Evolutionary conservation across 2,888 invertebrate genomes (phyloP), one percentile per base, ranked within the genome.

Genomic region (Lymantria dispar): DNA sequence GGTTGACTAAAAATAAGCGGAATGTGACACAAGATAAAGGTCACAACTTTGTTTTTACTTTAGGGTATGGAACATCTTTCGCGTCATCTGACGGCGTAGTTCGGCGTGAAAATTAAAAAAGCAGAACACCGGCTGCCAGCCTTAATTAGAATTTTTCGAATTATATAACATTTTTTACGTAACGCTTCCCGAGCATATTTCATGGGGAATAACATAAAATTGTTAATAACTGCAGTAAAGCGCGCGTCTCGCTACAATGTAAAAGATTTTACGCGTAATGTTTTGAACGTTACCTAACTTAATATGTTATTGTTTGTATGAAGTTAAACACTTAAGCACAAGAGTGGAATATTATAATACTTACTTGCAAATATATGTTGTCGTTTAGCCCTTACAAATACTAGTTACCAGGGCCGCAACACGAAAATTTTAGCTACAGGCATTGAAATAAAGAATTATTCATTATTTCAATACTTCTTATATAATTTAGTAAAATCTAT

Each of bases 131-230:
- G 88, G 85, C 84, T 90, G 90, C 68, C 65, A 66, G 40, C 73
- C 81, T 83, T 90, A 88, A 90, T 88, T 89, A 90, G 85, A 89
- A 84, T 89, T 86, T 88, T 85, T 80, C 78, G 83, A 87, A 90
- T 89, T 81, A 84, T 78, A 83, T 74, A 77, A 78, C 72, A 75
- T 70, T 67, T 76, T 74, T 73, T 74, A 74, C 60, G 64, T 67
- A 60, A 68, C 64, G 68, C 64, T 64, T 57, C 66, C 56, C 54
- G 58, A 60, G 70, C 67, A 72, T 76, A 72, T 76, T 76, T 72
- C 68, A 52, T 51, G 56, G 49, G 38, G 48, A 51, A 59, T 58
- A 61, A 64, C 69, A 63, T 71, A 70, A 73, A 74, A 76, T 72
- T 74, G 68, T 75, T 74, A 73, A 70, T 72, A 74, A 66, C 69